Evolutionary conservation across 2,797 vertebrate species (phyloP).

Genomic region (Amphiprion clarkii): DNA sequence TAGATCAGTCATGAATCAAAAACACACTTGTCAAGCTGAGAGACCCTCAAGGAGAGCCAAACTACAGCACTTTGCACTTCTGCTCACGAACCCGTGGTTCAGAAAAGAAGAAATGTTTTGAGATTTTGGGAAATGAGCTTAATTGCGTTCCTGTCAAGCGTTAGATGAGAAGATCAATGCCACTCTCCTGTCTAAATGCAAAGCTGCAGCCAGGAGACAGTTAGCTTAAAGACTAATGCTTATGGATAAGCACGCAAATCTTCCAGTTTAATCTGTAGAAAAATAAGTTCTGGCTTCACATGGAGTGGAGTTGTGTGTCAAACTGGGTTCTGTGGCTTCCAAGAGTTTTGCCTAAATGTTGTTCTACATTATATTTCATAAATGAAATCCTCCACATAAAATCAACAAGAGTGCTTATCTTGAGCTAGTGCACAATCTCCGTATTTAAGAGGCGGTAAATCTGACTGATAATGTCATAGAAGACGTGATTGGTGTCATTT

Average conservation of each 20-base stretch:
- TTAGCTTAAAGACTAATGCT: conserved; percentile 1
- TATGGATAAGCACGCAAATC: background rate
- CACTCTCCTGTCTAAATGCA: background rate
- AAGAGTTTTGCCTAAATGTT: background rate
- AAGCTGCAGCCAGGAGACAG: background rate
- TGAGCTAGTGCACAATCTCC: conserved; percentile 25
- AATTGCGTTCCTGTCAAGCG: conserved; percentile 1
- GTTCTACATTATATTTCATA: background rate
- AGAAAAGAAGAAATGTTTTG: background rate
- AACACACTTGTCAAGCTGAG: conserved; percentile 45
- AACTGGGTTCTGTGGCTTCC: background rate
- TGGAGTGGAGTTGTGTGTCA: background rate
- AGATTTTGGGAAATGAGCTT: conserved; percentile 8
- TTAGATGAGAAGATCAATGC: background rate
- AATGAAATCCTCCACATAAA: conserved; percentile 21
- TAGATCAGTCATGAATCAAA: conserved; percentile 60
- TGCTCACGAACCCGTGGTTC: conserved; percentile 27
- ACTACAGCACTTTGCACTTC: conserved; percentile 20
- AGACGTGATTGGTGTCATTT: conserved; percentile 43
- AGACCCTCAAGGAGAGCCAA: conserved; percentile 53
- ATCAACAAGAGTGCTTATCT: conserved; percentile 35
- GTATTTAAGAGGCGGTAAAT: conserved; percentile 52
- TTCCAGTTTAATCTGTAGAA: background rate
- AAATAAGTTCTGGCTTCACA: background rate
- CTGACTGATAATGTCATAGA: conserved; percentile 41